phyloP scores from a whole-genome alignment of 53 echinoderm and acorn worm species.

The Holothuria leucospilota region DNA sequence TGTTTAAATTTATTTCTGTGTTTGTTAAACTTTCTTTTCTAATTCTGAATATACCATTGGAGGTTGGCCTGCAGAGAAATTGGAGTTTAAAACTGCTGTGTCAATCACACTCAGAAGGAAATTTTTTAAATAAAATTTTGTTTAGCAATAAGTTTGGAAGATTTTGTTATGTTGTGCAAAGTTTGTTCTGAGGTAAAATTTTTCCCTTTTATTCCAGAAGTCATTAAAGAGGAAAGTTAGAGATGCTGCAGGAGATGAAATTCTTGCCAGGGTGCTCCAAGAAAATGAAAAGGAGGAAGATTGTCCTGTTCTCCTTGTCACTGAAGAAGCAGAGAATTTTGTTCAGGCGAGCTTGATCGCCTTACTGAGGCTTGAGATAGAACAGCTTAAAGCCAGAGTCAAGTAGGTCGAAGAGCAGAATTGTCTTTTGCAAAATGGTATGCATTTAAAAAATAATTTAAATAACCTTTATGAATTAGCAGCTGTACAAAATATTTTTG shows the following conservation, averaged over 20 bases:
- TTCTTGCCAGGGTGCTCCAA: not conserved
- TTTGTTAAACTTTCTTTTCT: too few species aligned
- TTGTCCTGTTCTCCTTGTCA: not conserved
- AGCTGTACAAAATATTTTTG: too few species aligned
- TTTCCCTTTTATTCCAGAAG: conserved; percentile 12
- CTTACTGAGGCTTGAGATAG: not conserved
- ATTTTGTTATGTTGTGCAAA: too few species aligned
- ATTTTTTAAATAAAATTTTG: too few species aligned
- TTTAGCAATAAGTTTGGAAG: too few species aligned
- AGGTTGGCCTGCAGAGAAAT: too few species aligned
- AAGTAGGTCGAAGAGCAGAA: conserved; percentile 14
- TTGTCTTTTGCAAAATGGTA: not conserved
- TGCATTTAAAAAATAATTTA: not conserved
- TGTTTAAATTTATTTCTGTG: too few species aligned
- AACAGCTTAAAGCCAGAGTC: not conserved
- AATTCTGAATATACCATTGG: too few species aligned
- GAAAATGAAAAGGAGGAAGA: not conserved
- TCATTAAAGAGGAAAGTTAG: not conserved
- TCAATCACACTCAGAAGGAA: too few species aligned
- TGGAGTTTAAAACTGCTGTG: too few species aligned
- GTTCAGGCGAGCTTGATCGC: conserved; percentile 29
- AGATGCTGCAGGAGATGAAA: conserved; percentile 14
- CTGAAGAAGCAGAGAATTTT: not conserved
- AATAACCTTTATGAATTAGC: not conserved
- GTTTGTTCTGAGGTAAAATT: too few species aligned